A percentile compares a stretch with the other conserved stretches of the same genome.
Conservation (phyloP, 2,888 invertebrate genomes). For the Drosophila merina region DNA sequence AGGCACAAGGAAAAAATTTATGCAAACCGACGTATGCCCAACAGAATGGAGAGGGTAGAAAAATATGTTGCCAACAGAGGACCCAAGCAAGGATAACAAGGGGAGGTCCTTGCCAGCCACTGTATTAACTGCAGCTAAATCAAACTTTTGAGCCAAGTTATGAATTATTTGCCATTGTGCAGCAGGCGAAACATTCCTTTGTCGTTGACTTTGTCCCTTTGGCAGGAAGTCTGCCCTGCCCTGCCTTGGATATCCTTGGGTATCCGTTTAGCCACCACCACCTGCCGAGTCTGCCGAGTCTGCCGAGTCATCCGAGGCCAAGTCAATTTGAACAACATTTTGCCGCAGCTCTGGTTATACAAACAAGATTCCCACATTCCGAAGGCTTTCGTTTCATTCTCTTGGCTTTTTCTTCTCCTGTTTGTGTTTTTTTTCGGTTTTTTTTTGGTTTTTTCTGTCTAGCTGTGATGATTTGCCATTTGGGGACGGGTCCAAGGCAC, state of each 20-base stretch:
- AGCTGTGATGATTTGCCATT: constrained; percentile 72
- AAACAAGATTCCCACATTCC: constrained; percentile 40
- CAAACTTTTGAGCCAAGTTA: constrained; percentile 76
- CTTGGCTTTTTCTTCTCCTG: constrained; percentile 9
- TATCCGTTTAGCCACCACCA: constrained; percentile 37
- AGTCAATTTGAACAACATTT: constrained; percentile 68
- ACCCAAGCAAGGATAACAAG: background rate
- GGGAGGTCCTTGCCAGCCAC: constrained; percentile 17
- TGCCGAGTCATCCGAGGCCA: constrained; percentile 63
- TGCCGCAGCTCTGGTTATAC: constrained; percentile 40
- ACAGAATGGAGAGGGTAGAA: constrained; percentile 36
- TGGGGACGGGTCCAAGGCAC: constrained; percentile 52
- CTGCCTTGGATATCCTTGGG: background rate
- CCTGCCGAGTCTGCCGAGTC: constrained; percentile 48
- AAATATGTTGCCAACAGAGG: constrained; percentile 19
- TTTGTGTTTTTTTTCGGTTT: background rate
- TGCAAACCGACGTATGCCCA: constrained; percentile 72
- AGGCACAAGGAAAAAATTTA: constrained; percentile 53
- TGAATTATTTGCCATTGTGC: constrained; percentile 77
- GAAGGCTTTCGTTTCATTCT: constrained; percentile 6
- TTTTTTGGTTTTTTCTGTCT: constrained; percentile 22
- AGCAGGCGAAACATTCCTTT: constrained; percentile 73
- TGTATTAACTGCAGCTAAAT: constrained; percentile 78
- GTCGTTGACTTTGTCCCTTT: constrained; percentile 41
- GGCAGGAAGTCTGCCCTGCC: background rate